Base-by-base conservation (phyloP, 2,797 vertebrate species). In the Sciaenops ocellatus region DNA sequence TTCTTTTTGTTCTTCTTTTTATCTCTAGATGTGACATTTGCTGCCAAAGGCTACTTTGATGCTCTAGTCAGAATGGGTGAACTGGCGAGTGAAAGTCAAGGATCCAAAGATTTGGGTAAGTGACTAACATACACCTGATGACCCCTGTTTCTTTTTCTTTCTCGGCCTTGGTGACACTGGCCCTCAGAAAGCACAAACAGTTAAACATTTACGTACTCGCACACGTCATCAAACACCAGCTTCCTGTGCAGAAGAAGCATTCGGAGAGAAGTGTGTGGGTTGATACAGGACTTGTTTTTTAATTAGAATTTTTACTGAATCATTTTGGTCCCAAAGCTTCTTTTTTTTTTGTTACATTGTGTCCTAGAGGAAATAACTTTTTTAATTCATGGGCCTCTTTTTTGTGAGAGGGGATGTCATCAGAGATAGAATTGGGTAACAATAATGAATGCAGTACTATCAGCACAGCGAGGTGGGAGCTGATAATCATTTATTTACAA, bases 41-140 rank as follows among this genome's bases (percentile, higher is more conserved):
- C 98, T 75, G 98, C 98, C 61, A 99, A 99, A 94, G 98, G 98
- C 67, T 99, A 99, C 87, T 99, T 99, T 26, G 98, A 99, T 60
- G 98, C 98, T 65, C 95, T 99, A 82, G 98, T 99, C 88, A 97
- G 99, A 95, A 99, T 99, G 98, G 98, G 98, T 0, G 98, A 99
- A 90, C 70, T 99, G 91, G 98, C 98, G 94, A 99, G 98, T 13
- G 98, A 99, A 90, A 99, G 98, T 92, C 98, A 99, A 94, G 98
- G 98, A 91, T 98, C 98, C 16, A 99, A 99, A 91, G 98, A 99
- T 73, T 93, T 99, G 30, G 98, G 98, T 99, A 92, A 98, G 98
- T 95, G 63, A 47, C 60, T 2, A 22, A 80, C 34, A 48, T n/a
- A 54, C 44, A 62, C 24, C 42, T 69, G 57, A 50, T 57, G 0